Conservation (phyloP, 2,797 vertebrate genomes). For the Anas bahamensis region DNA sequence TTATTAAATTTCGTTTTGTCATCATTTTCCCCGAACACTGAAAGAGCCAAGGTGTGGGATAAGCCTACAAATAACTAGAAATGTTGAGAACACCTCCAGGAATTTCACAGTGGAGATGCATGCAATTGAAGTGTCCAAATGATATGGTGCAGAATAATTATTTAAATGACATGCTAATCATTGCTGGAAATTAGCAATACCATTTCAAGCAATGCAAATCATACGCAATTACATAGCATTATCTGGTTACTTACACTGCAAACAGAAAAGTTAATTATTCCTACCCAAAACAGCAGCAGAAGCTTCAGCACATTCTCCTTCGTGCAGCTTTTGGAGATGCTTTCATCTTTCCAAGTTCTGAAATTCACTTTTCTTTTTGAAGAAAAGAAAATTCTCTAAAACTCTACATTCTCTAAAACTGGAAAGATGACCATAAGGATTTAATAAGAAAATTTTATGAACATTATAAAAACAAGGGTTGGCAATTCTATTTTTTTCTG, state of each 20-base stretch:
- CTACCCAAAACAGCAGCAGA: neutral
- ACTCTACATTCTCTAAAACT: neutral
- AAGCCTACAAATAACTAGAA: neutral
- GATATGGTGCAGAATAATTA: constrained; percentile 57
- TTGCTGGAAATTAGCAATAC: constrained; percentile 61
- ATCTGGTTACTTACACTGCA: constrained; percentile 48
- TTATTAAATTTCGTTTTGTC: neutral
- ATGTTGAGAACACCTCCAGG: neutral
- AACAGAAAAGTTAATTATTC: constrained; percentile 40
- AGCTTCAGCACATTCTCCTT: neutral
- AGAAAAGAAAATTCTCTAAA: neutral
- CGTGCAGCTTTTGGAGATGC: neutral
- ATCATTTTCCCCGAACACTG: neutral
- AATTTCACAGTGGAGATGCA: constrained; percentile 38
- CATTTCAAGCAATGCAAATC: constrained; percentile 54
- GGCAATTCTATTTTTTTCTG: neutral
- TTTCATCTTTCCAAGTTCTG: constrained; percentile 3
- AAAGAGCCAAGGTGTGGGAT: neutral
- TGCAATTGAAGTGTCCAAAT: constrained; percentile 39
- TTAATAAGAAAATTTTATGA: neutral
- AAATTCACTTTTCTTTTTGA: constrained; percentile 17
- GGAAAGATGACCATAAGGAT: neutral
- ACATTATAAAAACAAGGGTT: neutral
- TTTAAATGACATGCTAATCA: constrained; percentile 61
- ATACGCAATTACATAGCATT: constrained; percentile 53